Base-by-base conservation (phyloP, 2,797 vertebrate species). In the Glyptemys insculpta region DNA sequence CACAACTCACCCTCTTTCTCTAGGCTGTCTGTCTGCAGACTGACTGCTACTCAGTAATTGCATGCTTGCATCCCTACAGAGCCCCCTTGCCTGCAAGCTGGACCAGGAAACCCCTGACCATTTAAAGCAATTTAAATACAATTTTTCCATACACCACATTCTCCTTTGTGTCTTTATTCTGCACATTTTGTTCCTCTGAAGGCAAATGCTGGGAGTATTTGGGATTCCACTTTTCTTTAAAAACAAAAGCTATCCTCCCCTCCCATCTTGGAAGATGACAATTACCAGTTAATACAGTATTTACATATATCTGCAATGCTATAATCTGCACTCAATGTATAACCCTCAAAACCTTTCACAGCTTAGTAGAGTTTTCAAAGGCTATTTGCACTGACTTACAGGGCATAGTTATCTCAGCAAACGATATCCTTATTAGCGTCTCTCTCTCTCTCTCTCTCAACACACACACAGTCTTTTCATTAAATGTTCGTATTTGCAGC, bases 331-430 rank as follows among this genome's bases (percentile, higher is more conserved):
- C 25, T 92, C 74, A 15, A 2, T 16, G 2, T 59, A 56, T 89
- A 90, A 82, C 12, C 25, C 54, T 93, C 87, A 89, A 81, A 96
- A 83, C 53, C 81, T 54, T 81, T 44, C 16, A 31, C 9, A 57
- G 37, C 88, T 88, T 91, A 89, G 16, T 47, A 82, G 27, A 86
- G 18, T 91, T 91, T 91, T 87, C 80, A 86, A 94, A 59, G 27
- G 44, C 84, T 83, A 44, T 65, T 94, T 92, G 47, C 57, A 94
- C 37, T 8, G 27, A 86, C 44, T 74, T 91, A 41, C 76, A 29
- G 56, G 8, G 49, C 29, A 47, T 49, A 49, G 44, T 78, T 78
- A 78, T 49, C 74, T 76, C 44, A 29, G 74, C 25, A 47, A 76
- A 47, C 7, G 6, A 72, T 72, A 41, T 31, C 44, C 74, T 78